Evolutionary conservation across 2,113 vertebrate species (phyloP).

Genomic region (Rhinolophus sinicus): DNA sequence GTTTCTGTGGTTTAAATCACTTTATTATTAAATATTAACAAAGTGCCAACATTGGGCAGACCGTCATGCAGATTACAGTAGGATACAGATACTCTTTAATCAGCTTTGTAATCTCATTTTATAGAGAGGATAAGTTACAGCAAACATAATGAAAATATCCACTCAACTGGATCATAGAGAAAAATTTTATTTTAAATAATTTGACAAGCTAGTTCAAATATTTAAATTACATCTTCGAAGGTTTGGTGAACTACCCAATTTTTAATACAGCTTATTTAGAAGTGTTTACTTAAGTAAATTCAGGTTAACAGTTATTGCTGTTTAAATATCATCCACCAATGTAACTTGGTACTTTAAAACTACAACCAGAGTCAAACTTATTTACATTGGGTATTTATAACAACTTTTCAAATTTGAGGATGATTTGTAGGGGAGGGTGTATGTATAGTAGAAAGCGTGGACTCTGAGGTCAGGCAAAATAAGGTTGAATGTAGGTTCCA

Average conservation of each 20-base stretch:
- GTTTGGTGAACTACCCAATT: background rate
- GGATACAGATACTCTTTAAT: background rate
- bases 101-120: background rate
- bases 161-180: background rate
- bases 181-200: background rate
- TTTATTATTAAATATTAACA: conserved; percentile 30
- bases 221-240: background rate
- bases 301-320: background rate
- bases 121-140: background rate
- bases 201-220: conserved; percentile 16
- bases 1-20: background rate
- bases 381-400: background rate
- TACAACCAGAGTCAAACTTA: background rate
- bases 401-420: conserved; percentile 10
- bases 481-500: background rate
- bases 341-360: conserved; percentile 20
- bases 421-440: background rate
- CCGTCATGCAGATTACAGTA: background rate
- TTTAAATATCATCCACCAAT: background rate
- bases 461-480: background rate
- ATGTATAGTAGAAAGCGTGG: background rate
- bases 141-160: conserved; percentile 38
- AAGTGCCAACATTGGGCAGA: background rate
- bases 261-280: conserved; percentile 24
- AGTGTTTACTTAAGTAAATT: background rate